These are phyloP conservation scores for Caenorhabditis drosophilae DNA, from an alignment of 2,888 invertebrate species.

Conservation along the genomic window DNA sequence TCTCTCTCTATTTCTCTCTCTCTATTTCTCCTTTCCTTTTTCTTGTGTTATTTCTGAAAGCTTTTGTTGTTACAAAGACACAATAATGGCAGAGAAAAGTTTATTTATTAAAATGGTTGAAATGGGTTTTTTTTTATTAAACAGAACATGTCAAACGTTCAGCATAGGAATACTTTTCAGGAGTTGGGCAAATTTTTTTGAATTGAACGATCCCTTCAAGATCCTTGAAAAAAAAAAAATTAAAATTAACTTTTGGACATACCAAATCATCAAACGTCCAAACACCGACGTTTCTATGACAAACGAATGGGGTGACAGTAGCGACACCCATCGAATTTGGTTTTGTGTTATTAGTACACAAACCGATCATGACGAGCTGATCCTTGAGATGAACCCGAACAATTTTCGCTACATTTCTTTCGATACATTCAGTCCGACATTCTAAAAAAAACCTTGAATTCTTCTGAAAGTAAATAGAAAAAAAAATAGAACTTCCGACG, in stretches of 20 bases:
- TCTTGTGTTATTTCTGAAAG: too few relatives aligned
- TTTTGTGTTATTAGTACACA: constrained; percentile 32
- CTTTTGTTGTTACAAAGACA: too few relatives aligned
- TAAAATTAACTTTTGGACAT: constrained; percentile 9
- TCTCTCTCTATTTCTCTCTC: too few relatives aligned
- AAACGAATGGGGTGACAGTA: constrained; percentile 50
- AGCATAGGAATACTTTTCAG: constrained; percentile 29
- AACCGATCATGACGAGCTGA: constrained; percentile 45
- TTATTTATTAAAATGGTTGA: too few relatives aligned
- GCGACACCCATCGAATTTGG: constrained; percentile 6
- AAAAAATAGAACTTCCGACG: too few relatives aligned
- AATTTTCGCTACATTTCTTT: constrained; percentile 21
- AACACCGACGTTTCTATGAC: constrained; percentile 44
- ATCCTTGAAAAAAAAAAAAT: constrained; percentile 39
- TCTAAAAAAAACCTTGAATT: constrained; percentile 30
- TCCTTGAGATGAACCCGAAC: constrained; percentile 14
- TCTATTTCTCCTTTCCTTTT: too few relatives aligned
- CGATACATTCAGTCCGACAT: constrained; percentile 54
- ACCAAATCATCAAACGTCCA: constrained; percentile 51
- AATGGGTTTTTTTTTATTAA: too few relatives aligned
- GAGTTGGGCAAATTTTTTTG: constrained; percentile 43
- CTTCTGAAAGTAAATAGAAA: too few relatives aligned
- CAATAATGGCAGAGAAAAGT: too few relatives aligned
- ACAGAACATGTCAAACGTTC: constrained; percentile 4
- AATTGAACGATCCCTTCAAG: constrained; percentile 54